Base-by-base conservation (phyloP, 2,113 vertebrate species). In the Xyliphius kryptos region DNA sequence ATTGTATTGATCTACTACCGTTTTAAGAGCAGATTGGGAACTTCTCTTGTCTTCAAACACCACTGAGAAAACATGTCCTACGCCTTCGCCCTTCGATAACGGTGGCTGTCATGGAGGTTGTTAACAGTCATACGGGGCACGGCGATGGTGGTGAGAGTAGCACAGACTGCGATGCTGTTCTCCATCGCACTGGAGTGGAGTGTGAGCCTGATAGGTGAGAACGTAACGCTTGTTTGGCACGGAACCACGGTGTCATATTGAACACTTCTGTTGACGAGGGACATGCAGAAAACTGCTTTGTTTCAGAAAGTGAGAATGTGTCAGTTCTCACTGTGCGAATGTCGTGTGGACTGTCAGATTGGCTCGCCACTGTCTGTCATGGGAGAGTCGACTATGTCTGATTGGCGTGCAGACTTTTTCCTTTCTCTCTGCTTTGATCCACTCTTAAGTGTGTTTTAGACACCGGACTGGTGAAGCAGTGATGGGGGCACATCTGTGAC, bases 281-380 rank as follows among this genome's bases (percentile, higher is more conserved):
- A 26, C 20, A 21, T 26, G 38, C 8, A 43, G 40, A 22, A 57
- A 22, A 6, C 56, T 11, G 56, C 20, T 41, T 22, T 44, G 56
- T 46, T 44, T 58, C 40, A 22, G 20, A 44, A 44, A 46, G 56
- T 58, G 56, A 21, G 56, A 52, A 38, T 36, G n/a, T 40, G 20
- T 44, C 26, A 7, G 21, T 37, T 26, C 40, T 12, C 14, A 40
- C 20, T 10, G 50, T 68, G 50, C 46, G 20, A 22, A 21, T 48
- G 55, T 55, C 56, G 47, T 58, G 40, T 32, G 61, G 38, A 53
- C 50, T 61, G 56, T 60, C 56, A 60, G 40, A 53, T 55, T 19
- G 13, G 26, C 14, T 5, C 40, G 14, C 26, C 56, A 20, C 36
- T 7, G 16, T 54, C 2, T 38, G 22, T 56, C 2, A 19, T 47